Base-by-base conservation (phyloP, 2,888 invertebrate genomes). In the Petrolisthes cinctipes region DNA sequence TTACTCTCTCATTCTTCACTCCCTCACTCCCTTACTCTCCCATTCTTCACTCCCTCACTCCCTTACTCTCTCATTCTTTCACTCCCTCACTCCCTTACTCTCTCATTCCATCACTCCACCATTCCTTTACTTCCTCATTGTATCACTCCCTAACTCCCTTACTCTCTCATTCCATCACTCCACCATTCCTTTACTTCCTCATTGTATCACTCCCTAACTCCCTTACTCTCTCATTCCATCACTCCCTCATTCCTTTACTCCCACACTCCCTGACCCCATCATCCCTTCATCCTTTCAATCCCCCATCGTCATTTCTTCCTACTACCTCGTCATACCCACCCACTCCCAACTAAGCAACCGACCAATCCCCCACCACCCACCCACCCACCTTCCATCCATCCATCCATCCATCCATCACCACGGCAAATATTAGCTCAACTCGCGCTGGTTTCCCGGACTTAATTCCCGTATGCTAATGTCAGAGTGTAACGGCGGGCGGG, bases 31-130 rank as follows among this genome's bases (percentile, higher is more conserved):
- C 75, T 75, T n/a, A 11, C 23, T 75, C 23, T 75, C 75, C 4
- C 5, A 37, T 4, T 23, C 75, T 75, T 75, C 75, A 37, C 75
- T 75, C 75, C 51, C 75, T 75, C 75, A 37, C 75, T 75, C 75
- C 51, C 23, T 75, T 51, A 37, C 75, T 75, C 75, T 3, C 5
- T 23, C 23, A 37, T 20, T 75, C 37, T 75, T 37, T 37, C 75
- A 51, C 11, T 75, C 37, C 53, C 6, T 75, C 75, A 51, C 23
- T 23, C 75, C 51, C 3, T 75, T 7, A 9, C 5, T 75, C 14
- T 1, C 51, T 14, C 75, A 37, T 23, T 7, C 14, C 75, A 17
- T 20, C 6, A 14, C 51, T 20, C 53, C n/a, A 7, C 0, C 17
- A 14, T 53, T 75, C 23, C 9, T 53, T 14, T 11, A 7, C 61